phyloP scores from a whole-genome alignment of 2,113 vertebrate genomes.

The Rhea pennata region DNA sequence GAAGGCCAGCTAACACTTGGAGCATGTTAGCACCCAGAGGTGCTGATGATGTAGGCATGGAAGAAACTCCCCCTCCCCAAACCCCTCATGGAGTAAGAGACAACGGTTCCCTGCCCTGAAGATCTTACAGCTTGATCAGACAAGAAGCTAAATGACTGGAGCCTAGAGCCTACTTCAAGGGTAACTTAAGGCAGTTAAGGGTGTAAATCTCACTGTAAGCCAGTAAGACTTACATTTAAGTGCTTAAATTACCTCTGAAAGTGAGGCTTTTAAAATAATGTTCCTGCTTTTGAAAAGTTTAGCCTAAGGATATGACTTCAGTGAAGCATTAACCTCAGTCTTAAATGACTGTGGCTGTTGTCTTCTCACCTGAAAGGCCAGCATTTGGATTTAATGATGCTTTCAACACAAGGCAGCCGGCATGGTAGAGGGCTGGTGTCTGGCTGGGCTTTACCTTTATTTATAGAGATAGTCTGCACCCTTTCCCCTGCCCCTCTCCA shows the following conservation, averaged over 20 bases:
- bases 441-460: neutral
- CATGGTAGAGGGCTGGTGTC: neutral
- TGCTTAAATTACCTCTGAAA: slow-evolving; percentile 41
- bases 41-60: neutral
- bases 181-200: neutral
- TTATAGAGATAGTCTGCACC: neutral
- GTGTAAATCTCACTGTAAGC: neutral
- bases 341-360: neutral
- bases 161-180: neutral
- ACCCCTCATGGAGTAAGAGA: neutral
- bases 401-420: neutral
- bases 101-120: neutral
- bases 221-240: neutral
- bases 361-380: neutral
- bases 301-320: slow-evolving; percentile 2
- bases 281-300: neutral
- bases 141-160: neutral
- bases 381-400: neutral
- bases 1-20: neutral
- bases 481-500: neutral
- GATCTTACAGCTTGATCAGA: neutral
- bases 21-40: neutral
- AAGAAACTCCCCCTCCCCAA: fast-evolving
- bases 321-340: neutral
- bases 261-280: slow-evolving; percentile 23